These are phyloP conservation scores for Belonocnema kinseyi DNA, from an alignment of 1,140 invertebrate genomes.

Conservation along the genomic window DNA sequence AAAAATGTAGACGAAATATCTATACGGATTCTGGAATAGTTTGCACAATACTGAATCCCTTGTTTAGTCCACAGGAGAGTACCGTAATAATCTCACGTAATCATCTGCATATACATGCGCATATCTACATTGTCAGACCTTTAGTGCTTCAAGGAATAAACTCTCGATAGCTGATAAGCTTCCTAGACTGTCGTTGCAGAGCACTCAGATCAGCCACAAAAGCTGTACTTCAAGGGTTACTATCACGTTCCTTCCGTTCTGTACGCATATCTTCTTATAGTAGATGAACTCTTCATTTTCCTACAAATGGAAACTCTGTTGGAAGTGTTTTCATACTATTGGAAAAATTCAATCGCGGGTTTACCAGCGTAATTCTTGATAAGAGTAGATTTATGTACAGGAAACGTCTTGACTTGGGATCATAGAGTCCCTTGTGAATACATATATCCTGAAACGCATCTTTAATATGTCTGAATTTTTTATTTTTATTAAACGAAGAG, in stretches of 20 bases:
- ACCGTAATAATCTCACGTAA: slow-evolving; percentile 22
- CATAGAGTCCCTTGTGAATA: neutral
- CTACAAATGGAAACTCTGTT: neutral
- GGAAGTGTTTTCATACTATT: neutral
- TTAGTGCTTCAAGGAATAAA: slow-evolving; percentile 16
- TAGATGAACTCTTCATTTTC: slow-evolving; percentile 22
- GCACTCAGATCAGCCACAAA: slow-evolving; percentile 16
- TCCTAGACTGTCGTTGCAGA: neutral
- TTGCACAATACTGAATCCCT: slow-evolving; percentile 1
- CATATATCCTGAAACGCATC: too few relatives aligned
- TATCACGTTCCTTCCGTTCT: neutral
- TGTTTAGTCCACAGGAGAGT: slow-evolving; percentile 3
- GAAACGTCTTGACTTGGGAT: slow-evolving; percentile 8
- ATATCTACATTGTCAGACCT: slow-evolving; percentile 21
- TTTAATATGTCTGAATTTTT: too few relatives aligned
- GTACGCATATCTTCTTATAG: neutral
- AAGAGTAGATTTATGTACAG: neutral
- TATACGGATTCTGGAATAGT: neutral
- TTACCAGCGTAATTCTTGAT: neutral
- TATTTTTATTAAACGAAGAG: too few relatives aligned
- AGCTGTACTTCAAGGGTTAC: slow-evolving; percentile 25
- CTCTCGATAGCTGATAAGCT: slow-evolving; percentile 25
- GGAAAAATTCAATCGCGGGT: neutral
- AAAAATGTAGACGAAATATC: too few relatives aligned
- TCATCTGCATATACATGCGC: slow-evolving; percentile 24